Conservation (phyloP, 2,113 vertebrate species). For the Triplophysa tibetana region DNA sequence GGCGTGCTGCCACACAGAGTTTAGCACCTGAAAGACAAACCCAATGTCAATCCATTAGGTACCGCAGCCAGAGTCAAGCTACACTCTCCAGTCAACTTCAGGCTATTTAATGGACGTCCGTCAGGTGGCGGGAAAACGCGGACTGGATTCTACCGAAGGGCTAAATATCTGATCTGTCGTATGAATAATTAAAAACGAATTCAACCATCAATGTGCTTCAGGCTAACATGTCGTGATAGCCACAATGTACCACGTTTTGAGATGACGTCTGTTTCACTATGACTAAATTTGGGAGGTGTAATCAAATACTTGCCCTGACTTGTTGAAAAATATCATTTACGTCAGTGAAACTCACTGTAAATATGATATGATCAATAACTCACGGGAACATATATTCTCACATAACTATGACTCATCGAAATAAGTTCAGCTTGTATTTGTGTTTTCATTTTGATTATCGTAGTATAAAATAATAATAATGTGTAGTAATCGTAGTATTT, state of each 20-base stretch:
- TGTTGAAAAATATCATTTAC: too few relatives aligned
- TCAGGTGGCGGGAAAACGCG: slow-evolving; percentile 63
- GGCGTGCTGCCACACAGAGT: slow-evolving; percentile 50
- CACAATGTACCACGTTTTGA: slow-evolving; percentile 4
- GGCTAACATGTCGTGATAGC: background rate
- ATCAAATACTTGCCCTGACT: too few relatives aligned
- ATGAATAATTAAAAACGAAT: background rate
- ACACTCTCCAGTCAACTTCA: slow-evolving; percentile 60
- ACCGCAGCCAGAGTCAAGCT: slow-evolving; percentile 68
- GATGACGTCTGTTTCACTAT: slow-evolving; percentile 6
- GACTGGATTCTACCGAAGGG: slow-evolving; percentile 55
- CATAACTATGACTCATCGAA: too few relatives aligned
- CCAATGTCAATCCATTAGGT: slow-evolving; percentile 63
- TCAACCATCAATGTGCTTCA: background rate
- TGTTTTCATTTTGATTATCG: background rate
- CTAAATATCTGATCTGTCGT: background rate
- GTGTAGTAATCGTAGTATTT: too few relatives aligned
- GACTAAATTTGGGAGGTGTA: background rate
- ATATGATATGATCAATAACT: background rate
- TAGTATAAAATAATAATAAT: too few relatives aligned
- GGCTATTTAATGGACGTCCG: slow-evolving; percentile 55
- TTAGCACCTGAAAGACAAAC: slow-evolving; percentile 66
- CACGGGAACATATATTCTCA: too few relatives aligned
- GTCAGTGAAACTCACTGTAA: background rate
- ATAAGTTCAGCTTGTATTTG: too few relatives aligned